These are phyloP conservation scores for Aselliscus stoliczkanus DNA, from an alignment of 2,797 vertebrate species.

Conservation along the genomic window DNA sequence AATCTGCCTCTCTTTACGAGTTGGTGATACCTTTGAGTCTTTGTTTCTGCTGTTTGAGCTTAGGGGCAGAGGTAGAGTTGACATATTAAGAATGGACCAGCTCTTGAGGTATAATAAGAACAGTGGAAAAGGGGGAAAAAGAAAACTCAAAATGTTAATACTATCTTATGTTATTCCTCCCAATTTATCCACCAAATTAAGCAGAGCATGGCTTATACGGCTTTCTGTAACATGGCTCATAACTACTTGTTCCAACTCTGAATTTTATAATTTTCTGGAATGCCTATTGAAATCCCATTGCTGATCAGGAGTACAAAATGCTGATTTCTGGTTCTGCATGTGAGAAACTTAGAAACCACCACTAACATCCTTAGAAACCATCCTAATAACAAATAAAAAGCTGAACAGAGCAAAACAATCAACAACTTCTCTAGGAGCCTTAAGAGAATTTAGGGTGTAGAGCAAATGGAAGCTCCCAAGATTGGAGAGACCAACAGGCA, in stretches of 20 bases:
- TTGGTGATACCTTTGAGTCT: background rate
- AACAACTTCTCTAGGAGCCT: background rate
- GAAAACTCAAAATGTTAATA: background rate
- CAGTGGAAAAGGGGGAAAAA: background rate
- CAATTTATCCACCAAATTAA: background rate
- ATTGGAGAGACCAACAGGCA: background rate
- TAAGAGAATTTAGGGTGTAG: background rate
- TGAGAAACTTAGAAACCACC: background rate
- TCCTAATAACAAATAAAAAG: background rate
- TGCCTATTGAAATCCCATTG: background rate
- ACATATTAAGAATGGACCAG: background rate
- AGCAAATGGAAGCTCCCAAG: background rate
- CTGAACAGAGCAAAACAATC: background rate
- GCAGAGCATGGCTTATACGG: background rate
- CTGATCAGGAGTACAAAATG: background rate
- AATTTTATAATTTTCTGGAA: conserved; percentile 5
- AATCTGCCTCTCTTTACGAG: background rate
- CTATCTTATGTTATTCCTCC: background rate
- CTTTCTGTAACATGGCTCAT: background rate
- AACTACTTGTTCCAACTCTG: background rate
- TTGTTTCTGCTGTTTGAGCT: background rate
- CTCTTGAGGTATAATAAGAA: background rate
- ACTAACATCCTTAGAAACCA: too few relatives aligned
- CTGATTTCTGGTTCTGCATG: background rate
- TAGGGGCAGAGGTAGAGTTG: background rate